These are phyloP conservation scores for Gallinago undulata DNA, from an alignment of 2,113 vertebrate genomes.

Conservation along the genomic window DNA sequence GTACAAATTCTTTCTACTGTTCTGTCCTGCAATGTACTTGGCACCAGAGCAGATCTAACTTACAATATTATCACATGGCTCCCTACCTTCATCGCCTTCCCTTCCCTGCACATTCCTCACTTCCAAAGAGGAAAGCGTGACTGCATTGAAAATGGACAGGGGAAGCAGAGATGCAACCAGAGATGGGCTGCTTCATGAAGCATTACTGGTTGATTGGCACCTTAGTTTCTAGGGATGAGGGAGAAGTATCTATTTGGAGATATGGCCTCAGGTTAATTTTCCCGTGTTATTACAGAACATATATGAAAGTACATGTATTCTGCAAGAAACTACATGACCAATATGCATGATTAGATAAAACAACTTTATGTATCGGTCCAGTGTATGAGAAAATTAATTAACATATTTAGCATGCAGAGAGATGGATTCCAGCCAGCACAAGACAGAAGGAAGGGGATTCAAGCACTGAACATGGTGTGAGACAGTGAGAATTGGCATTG, in stretches of 20 bases:
- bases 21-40: not conserved
- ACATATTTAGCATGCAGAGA: constrained; percentile 50
- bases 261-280: not conserved
- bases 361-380: not conserved
- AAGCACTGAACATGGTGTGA: constrained; percentile 34
- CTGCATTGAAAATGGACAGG: not conserved
- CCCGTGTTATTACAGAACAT: not conserved
- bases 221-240: not conserved
- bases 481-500: constrained; percentile 45
- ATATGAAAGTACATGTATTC: not conserved
- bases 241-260: not conserved
- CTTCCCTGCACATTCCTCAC: not conserved
- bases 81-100: not conserved
- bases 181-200: not conserved
- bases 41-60: not conserved
- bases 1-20: not conserved
- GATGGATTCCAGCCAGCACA: constrained; percentile 51
- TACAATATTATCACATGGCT: not conserved
- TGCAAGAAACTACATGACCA: not conserved
- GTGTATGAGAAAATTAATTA: constrained; percentile 46
- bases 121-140: not conserved
- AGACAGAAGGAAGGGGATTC: constrained; percentile 62
- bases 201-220: not conserved
- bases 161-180: not conserved
- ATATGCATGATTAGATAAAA: not conserved